Base-by-base conservation (phyloP, 2,888 invertebrate genomes). In the Pedicia rivosa region DNA sequence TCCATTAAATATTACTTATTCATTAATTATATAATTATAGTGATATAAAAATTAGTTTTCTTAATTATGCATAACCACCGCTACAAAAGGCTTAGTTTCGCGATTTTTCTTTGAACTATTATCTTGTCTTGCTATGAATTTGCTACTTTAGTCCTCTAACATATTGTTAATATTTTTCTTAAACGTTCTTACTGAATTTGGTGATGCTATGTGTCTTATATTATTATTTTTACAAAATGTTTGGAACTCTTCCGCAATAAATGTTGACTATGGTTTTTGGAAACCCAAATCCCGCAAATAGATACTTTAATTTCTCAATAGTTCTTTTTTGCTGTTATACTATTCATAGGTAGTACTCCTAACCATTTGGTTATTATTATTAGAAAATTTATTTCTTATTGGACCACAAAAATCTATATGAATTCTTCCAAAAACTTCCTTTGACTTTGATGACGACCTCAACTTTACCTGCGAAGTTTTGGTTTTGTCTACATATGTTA, bases 201-300 rank as follows among this genome's bases (percentile, higher is more conserved):
- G 20, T 12, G 43, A 36, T 12, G 34, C 40, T 8, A 40, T 34
- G 29, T 43, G 45, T 22, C 38, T 31, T 24, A 46, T 47, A 10
- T 43, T 33, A 37, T 44, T 46, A 20, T 32, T 35, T 29, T 34
- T 25, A 28, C 40, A 28, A 43, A 49, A 48, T 22, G 7, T 15
- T 37, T 39, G 22, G 32, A 43, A 46, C 9, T 42, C 40, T 19
- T 27, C 32, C 6, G 43, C 40, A 22, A 38, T 42, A 36, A 45
- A 45, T 16, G 43, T 40, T n/a, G 5, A 44, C 27, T 12, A 46
- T 24, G 20, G 22, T 36, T 22, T 38, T 33, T 22, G 46, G 49
- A 24, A 47, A 39, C 17, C 46, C 46, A 39, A 43, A 41, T 25
- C 41, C 35, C 20, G 44, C 37, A 41, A 48, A 48, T 7, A 41